Evolutionary conservation across 1,140 invertebrate species (phyloP), one percentile per base, ranked within the genome.

Genomic region (Zaprionus capensis): DNA sequence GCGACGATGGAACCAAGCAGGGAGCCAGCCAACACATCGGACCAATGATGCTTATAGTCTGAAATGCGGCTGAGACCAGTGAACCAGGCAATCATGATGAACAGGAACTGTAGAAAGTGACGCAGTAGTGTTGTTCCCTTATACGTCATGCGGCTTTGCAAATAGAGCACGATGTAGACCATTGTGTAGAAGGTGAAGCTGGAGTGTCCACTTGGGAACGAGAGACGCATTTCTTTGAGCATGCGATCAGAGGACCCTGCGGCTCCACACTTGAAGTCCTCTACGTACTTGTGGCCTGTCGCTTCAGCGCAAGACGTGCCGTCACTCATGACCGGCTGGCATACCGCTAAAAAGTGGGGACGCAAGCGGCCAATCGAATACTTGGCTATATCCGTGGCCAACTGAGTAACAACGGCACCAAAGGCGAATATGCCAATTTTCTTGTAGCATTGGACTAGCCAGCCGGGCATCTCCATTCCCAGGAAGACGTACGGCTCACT

Each of bases 21-120:
- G 55, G 94, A 93, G 3, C 95, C 95, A 24, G 93, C 93, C 5
- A 95, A 92, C 17, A 96, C 95, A 92, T 96, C 96, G 76, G 83
- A 91, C 92, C 98, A 99, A 91, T 99, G 98, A 93, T 99, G 98
- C 93, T 99, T 99, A 93, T 99, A 98, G 94, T 99, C 97, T 1
- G 97, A 97, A 20, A 99, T 95, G 26, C 98, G 94, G 4, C 97
- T 96, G 93, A 98, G 94, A 3, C 96, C 96, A 2, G 97, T 97
- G 87, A 95, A 97, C 95, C 96, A 96, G n/a, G 97, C 95, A 88
- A 97, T 93, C 88, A 95, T 93, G 38, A 98, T 93, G 31, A 96
- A 95, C 2, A 95, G 49, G 82, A 96, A 95, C 92, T 97, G 97
- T 11, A 97, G 90, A 12, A 96, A 94, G 82, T 97, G 97, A 65